Conservation (phyloP, 1,140 invertebrate genomes). For the Hormaphis cornu region DNA sequence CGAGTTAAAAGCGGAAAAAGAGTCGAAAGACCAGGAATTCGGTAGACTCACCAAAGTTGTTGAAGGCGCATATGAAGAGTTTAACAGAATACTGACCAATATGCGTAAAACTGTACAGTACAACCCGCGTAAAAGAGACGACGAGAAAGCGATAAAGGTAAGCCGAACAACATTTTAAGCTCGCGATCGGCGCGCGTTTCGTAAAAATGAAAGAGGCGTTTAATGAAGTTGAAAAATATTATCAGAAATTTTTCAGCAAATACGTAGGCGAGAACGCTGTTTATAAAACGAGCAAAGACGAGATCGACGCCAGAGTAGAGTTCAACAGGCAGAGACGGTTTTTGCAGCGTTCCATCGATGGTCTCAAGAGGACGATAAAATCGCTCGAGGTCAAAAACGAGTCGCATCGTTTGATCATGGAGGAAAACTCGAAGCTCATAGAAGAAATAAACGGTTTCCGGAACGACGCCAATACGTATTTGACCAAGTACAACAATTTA, state of each 20-base stretch:
- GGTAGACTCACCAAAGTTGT: no score
- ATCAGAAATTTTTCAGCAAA: background rate
- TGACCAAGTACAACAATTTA: background rate
- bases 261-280: background rate
- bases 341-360: background rate
- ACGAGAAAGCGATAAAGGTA: background rate
- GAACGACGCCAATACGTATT: background rate
- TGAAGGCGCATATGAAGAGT: no score
- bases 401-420: background rate
- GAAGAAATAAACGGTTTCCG: background rate
- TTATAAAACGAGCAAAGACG: background rate
- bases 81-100: no score
- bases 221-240: background rate
- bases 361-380: background rate
- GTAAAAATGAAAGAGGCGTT: background rate
- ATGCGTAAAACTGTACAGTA: slow-evolving; percentile 56
- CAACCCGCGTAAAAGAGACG: background rate
- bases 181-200: no score
- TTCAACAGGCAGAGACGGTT: background rate
- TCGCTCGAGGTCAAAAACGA: background rate
- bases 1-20: slow-evolving; percentile 57
- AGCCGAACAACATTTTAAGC: background rate
- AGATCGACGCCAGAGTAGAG: background rate
- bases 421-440: slow-evolving; percentile 3
- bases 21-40: no score